These are phyloP conservation scores for Onthophagus sagittarius DNA, from an alignment of 2,888 invertebrate genomes.

Conservation along the genomic window DNA sequence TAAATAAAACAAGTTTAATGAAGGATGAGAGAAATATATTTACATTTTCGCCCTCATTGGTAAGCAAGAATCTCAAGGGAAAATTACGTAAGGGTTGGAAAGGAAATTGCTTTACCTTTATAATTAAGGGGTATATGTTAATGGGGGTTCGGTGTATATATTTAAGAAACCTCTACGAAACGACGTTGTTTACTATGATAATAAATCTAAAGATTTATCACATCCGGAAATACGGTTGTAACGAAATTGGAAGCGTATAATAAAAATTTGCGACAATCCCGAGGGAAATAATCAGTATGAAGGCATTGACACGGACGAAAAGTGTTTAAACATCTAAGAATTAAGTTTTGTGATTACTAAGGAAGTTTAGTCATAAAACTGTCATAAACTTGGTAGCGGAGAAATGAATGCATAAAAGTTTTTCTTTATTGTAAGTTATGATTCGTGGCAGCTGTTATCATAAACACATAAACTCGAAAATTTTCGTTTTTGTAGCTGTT, in stretches of 20 bases:
- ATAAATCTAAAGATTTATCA: neutral
- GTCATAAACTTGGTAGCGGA: neutral
- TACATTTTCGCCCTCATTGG: neutral
- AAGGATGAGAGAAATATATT: neutral
- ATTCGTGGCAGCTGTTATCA: neutral
- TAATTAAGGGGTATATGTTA: too few relatives aligned
- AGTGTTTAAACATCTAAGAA: neutral
- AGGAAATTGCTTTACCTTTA: neutral
- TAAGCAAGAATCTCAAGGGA: neutral
- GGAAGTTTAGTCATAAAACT: neutral
- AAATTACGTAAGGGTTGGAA: neutral
- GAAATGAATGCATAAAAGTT: neutral
- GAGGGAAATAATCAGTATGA: neutral
- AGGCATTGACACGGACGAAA: neutral
- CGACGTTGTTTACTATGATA: neutral
- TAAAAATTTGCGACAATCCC: neutral
- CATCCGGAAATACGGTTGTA: neutral
- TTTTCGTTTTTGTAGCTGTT: neutral
- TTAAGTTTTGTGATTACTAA: neutral
- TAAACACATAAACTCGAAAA: neutral
- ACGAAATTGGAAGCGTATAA: neutral
- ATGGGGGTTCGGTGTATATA: too few relatives aligned
- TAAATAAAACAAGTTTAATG: neutral
- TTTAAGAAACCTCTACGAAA: neutral
- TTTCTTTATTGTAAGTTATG: neutral